Base-by-base conservation (phyloP, 2,888 invertebrate species). In the Apantesis nais region DNA sequence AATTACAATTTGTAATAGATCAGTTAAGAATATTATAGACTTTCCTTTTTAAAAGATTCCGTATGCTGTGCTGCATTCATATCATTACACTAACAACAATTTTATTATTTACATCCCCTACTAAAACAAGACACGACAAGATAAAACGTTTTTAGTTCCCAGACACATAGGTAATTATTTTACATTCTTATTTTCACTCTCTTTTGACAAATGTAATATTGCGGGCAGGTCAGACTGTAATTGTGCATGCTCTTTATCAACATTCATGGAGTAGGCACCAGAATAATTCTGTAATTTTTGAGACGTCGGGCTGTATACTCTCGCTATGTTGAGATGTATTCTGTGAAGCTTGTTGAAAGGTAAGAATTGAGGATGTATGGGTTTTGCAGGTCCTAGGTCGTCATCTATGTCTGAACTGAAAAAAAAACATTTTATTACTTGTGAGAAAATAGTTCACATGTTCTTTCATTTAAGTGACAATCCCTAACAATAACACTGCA, bases 311-410 rank as follows among this genome's bases (percentile, higher is more conserved):
- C 72, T 79, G 37, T 81, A 80, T 11, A 78, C 74, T 44, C 83
- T 78, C 9, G 83, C 81, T 48, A 81, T 74, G 39, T 81, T 81
- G 34, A 81, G 66, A 44, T 82, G 83, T 52, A 81, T 63, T 61
- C 77, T 77, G 58, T 76, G 78, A 11, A 66, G 58, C 63, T 80
- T 82, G 34, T 66, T 16, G 25, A 62, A 66, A 1, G 73, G 58
- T 12, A 66, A 19, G 29, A 63, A 71, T 22, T 63, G 73, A 16
- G 75, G 74, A 29, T 52, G 71, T 64, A 67, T 71, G 16, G 48
- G 39, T 58, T 64, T 64, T n/a, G 22, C 8, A 25, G 48, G 25
- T 2, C 64, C 60, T 0, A 67, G 19, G 11, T 12, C 34, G 1
- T 52, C 12, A 12, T 7, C 44, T 3, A 39, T 34, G 29, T 70